These are phyloP conservation scores for Sminthurides bifidus DNA, from an alignment of 1,140 invertebrate species.

Conservation along the genomic window DNA sequence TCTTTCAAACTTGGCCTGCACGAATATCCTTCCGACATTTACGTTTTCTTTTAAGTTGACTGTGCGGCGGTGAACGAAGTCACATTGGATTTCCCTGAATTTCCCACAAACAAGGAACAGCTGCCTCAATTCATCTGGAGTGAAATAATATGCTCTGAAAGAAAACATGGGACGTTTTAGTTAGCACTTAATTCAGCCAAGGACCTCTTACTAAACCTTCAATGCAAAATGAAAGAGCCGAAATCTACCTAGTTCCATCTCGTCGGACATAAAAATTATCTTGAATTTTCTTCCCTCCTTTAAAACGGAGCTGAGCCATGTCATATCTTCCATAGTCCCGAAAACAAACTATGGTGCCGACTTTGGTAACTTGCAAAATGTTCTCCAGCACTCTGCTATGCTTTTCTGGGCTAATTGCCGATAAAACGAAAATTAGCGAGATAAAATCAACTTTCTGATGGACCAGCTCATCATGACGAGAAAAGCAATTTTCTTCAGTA, in stretches of 20 bases:
- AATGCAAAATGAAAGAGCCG: conserved; percentile 9
- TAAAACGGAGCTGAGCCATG: conserved; percentile 90
- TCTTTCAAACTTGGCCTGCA: conserved; percentile 72
- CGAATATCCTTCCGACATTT: conserved; percentile 77
- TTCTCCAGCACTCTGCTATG: conserved; percentile 57
- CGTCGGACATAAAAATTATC: conserved; percentile 95
- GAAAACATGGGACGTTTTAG: conserved; percentile 25
- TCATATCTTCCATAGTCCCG: conserved; percentile 97
- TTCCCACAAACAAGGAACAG: conserved; percentile 50
- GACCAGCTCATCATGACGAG: background rate
- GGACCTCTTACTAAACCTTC: background rate
- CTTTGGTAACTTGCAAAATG: conserved; percentile 55
- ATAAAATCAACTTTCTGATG: conserved; percentile 41
- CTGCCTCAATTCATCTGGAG: conserved; percentile 49
- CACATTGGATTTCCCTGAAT: conserved; percentile 53
- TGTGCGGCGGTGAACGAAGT: conserved; percentile 73
- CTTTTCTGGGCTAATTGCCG: conserved; percentile 65
- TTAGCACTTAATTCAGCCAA: background rate
- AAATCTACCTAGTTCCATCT: conserved; percentile 81
- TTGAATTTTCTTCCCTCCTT: conserved; percentile 77
- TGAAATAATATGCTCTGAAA: conserved; percentile 69
- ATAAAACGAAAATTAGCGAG: conserved; percentile 67
- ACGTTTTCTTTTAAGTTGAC: conserved; percentile 83
- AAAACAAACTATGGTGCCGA: conserved; percentile 74
- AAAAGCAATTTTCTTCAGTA: conserved; percentile 35